Percentiles rank a stretch among this genome's conserved stretches.
Evolutionary conservation across 1,140 invertebrate species (phyloP).

Genomic region (Octopus sinensis): DNA sequence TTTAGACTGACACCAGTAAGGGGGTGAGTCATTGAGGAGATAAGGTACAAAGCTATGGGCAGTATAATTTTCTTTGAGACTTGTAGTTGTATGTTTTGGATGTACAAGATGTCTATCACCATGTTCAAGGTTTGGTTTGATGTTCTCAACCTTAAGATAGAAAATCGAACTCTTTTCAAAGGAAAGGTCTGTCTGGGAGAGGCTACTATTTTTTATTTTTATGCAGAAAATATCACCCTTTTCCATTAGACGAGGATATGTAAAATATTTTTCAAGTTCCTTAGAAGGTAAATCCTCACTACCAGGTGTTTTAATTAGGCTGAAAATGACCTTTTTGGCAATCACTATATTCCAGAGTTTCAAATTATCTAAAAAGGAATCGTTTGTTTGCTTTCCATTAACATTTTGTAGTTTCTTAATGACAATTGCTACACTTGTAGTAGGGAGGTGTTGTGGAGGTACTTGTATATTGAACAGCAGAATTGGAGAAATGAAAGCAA

Average conservation of each 20-base stretch:
- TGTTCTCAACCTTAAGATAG: background rate
- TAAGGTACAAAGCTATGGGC: constrained; percentile 44
- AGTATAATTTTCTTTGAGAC: constrained; percentile 20
- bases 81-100: background rate
- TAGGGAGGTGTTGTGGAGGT: background rate
- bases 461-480: constrained; percentile 42
- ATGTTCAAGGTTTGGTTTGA: background rate
- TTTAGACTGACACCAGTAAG: constrained; percentile 38
- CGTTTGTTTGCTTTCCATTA: background rate
- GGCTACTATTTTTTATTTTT: background rate
- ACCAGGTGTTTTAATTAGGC: background rate
- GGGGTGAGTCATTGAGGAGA: constrained; percentile 27
- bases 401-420: constrained; percentile 1
- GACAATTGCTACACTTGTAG: background rate
- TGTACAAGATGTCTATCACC: background rate
- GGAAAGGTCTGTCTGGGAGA: background rate
- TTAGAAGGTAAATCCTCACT: background rate
- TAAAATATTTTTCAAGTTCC: background rate
- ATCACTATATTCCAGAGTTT: background rate
- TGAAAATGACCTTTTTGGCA: background rate
- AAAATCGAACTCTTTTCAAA: background rate
- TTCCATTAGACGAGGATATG: background rate
- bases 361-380: background rate
- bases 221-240: constrained; percentile 3
- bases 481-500: constrained; percentile 41